phyloP scores from a whole-genome alignment of 2,888 invertebrate genomes.

The Heliconius aoede region DNA sequence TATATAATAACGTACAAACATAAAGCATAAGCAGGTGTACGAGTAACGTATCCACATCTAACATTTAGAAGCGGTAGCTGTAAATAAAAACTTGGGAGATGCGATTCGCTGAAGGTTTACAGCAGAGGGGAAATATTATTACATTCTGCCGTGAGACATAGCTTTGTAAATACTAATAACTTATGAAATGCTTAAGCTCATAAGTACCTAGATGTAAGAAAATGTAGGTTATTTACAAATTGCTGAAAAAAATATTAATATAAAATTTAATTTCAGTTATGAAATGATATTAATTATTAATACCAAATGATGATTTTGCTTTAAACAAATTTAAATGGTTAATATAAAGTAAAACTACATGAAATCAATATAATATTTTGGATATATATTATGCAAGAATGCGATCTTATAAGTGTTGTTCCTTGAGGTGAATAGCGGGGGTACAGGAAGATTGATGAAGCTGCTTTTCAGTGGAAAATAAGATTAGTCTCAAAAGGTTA shows the following conservation, averaged over 20 bases:
- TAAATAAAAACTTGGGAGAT: conserved; percentile 52
- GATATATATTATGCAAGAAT: background rate
- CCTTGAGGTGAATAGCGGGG: background rate
- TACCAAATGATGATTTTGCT: no score
- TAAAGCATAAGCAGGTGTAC: conserved; percentile 2
- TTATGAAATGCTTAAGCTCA: background rate
- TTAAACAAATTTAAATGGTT: no score
- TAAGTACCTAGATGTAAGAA: background rate
- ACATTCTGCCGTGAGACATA: conserved; percentile 5
- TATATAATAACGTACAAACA: background rate
- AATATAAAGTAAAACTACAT: no score
- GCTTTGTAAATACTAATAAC: conserved; percentile 17
- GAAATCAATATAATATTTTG: no score
- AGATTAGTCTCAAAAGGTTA: conserved; percentile 12
- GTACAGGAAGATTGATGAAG: conserved; percentile 10
- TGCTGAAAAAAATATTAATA: background rate
- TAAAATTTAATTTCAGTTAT: background rate
- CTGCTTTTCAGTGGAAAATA: conserved; percentile 6
- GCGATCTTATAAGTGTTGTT: background rate
- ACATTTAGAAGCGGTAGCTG: conserved; percentile 41
- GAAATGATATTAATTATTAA: background rate
- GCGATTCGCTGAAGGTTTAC: conserved; percentile 51
- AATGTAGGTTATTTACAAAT: background rate
- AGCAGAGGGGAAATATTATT: conserved; percentile 30
- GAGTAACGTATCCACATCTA: conserved; percentile 7